A percentile compares a stretch with the other conserved stretches of the same genome.
phyloP scores from a whole-genome alignment of 2,113 vertebrate genomes.

The Axis porcinus region DNA sequence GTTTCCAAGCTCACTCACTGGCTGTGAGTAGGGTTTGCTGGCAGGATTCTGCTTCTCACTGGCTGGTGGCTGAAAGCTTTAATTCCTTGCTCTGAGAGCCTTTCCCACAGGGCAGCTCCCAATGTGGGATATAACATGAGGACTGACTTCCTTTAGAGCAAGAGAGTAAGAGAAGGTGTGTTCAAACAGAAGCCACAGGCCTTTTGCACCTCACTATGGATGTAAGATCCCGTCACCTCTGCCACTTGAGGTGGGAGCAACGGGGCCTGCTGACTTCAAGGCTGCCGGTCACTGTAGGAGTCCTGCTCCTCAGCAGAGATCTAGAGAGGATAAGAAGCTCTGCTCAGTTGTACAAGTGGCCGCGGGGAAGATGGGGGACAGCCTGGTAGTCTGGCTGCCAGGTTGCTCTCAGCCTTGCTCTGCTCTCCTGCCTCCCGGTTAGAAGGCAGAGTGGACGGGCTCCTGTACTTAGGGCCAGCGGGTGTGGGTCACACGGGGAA shows the following conservation, averaged over 20 bases:
- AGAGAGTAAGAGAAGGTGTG: neutral
- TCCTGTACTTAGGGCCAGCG: neutral
- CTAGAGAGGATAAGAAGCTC: neutral
- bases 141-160: neutral
- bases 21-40: neutral
- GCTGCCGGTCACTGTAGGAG: neutral
- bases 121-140: neutral
- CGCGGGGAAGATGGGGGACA: neutral
- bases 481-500: rapidly evolving
- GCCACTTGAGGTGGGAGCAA: neutral
- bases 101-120: neutral
- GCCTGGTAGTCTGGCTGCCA: neutral
- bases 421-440: too few species aligned
- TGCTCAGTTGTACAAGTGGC: too few species aligned
- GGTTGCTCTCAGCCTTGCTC: too few species aligned
- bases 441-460: too few species aligned
- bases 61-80: neutral
- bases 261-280: neutral
- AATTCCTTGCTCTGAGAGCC: neutral
- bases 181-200: neutral
- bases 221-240: neutral
- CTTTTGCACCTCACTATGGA: neutral
- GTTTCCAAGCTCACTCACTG: neutral
- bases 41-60: neutral
- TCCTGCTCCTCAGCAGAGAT: neutral